phyloP scores from a whole-genome alignment of 2,113 vertebrate species.

The Elaphurus davidianus region DNA sequence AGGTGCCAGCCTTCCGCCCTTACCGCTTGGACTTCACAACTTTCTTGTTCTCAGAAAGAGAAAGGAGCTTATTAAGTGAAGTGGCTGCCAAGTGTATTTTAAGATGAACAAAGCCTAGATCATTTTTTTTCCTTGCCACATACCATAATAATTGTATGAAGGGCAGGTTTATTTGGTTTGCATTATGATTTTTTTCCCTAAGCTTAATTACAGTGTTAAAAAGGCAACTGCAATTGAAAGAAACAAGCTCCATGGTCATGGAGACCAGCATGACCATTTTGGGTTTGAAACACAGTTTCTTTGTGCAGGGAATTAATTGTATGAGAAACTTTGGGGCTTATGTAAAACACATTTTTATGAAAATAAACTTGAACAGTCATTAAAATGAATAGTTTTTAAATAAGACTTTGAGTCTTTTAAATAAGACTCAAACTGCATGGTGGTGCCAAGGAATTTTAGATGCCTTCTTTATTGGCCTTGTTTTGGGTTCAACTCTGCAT shows the following conservation, averaged over 20 bases:
- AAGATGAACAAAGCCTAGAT: constrained; percentile 71
- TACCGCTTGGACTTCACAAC: constrained; percentile 7
- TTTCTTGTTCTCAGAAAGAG: constrained; percentile 63
- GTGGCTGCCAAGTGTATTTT: constrained; percentile 72
- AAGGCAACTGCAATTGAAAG: constrained; percentile 64
- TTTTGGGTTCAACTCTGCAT: constrained; percentile 51
- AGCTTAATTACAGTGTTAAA: constrained; percentile 76
- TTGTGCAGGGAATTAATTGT: constrained; percentile 74
- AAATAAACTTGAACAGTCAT: constrained; percentile 76
- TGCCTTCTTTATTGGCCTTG: constrained; percentile 56
- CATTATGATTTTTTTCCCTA: constrained; percentile 51
- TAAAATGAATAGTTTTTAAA: constrained; percentile 68
- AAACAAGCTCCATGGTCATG: constrained; percentile 11
- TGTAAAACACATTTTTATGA: constrained; percentile 73
- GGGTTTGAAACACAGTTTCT: constrained; percentile 60
- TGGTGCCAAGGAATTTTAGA: constrained; percentile 51
- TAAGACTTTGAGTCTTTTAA: constrained; percentile 34
- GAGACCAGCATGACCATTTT: constrained; percentile 66
- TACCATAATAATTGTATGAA: constrained; percentile 66
- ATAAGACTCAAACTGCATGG: constrained; percentile 40
- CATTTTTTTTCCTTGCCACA: constrained; percentile 54
- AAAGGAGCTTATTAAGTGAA: constrained; percentile 72
- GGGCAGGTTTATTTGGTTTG: constrained; percentile 73
- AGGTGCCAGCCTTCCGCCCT: background rate
- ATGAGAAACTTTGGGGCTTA: constrained; percentile 71